Base-by-base conservation (phyloP, 2,888 invertebrate species). In the Rhogogaster chlorosoma region DNA sequence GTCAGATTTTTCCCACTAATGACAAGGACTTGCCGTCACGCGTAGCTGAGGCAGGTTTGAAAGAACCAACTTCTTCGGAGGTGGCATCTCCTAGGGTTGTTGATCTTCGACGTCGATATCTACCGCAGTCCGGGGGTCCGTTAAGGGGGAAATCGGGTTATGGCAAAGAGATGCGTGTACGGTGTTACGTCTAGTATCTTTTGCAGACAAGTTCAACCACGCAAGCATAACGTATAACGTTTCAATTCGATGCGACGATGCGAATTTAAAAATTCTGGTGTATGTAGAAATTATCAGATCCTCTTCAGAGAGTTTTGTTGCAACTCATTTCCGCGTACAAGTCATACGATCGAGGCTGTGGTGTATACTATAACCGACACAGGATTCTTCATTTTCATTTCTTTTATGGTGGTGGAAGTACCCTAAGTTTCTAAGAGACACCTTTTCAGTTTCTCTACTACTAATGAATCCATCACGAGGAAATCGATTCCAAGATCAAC, bases 171-270 rank as follows among this genome's bases (percentile, higher is more conserved):
- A 61, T 38, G 57, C 57, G 61, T 61, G 36, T 57, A 57, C 57
- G 78, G 61, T 49, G 61, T 80, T 80, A 80, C 57, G 42, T 71
- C 71, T 71, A 49, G 77, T 75, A 10, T 77, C 77, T 45, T 77
- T n/a, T 77, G 7, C 49, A 45, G n/a, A 53, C 57, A 61, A 80
- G 80, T 36, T 61, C 36, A 61, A 9, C 80, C 57, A 22, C 61
- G 57, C 80, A 38, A 38, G 57, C 38, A 80, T 61, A 87, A 86
- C 86, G 86, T 87, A 88, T 89, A 88, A 88, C 90, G 86, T 89
- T 89, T 89, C 90, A 90, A 87, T 90, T 87, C 86, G 87, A 87
- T 86, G 86, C 87, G 88, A 87, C 89, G 87, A 87, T 87, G 85
- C 49, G 83, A 29, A 57, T 73, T 71, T 86, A 89, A 89, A 89